phyloP scores from a whole-genome alignment of 2,797 vertebrate species.

The Scolopax bukidnonensis region DNA sequence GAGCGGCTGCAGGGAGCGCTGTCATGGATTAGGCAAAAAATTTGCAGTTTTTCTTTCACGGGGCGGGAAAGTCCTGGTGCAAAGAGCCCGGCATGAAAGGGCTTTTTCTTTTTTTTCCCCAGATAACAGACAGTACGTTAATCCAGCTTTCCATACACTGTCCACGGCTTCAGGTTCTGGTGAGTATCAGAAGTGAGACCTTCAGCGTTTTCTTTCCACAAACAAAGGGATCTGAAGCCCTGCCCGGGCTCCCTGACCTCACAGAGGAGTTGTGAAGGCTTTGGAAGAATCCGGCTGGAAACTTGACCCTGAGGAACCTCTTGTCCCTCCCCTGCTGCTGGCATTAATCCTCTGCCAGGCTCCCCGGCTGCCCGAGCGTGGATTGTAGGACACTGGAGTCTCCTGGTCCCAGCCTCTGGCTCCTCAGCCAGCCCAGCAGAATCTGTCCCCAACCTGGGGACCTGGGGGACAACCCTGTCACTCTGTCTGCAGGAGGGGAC shows the following conservation, averaged over 20 bases:
- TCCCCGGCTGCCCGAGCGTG: neutral
- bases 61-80: neutral
- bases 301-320: neutral
- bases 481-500: neutral
- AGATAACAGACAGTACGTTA: constrained; percentile 96
- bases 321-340: neutral
- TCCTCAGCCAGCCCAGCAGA: neutral
- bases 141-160: constrained; percentile 98
- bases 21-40: neutral
- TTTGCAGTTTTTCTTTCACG: fast-evolving
- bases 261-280: fast-evolving
- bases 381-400: neutral
- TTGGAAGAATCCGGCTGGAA: neutral
- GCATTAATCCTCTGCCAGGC: neutral
- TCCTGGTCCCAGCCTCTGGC: neutral
- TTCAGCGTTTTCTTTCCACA: neutral
- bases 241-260: neutral
- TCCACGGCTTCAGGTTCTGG: constrained; percentile 95
- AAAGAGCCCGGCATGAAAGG: neutral
- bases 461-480: neutral
- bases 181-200: constrained; percentile 76
- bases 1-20: neutral
- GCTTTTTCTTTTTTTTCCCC: neutral
- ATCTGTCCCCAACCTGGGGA: neutral
- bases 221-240: neutral